phyloP scores from a whole-genome alignment of 2,113 vertebrate species.

The Ivindomyrus marchei region DNA sequence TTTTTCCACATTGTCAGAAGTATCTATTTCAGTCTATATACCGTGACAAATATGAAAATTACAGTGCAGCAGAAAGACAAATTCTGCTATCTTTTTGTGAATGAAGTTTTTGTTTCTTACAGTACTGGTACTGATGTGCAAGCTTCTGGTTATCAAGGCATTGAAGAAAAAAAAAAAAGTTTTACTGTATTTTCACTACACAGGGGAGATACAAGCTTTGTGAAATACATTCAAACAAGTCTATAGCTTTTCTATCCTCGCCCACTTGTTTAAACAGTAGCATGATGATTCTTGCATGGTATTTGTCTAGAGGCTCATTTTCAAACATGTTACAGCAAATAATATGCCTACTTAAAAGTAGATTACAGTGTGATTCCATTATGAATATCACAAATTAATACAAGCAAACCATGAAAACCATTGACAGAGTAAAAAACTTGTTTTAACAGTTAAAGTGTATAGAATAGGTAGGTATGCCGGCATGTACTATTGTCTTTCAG shows the following conservation, averaged over 20 bases:
- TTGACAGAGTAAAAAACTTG: neutral
- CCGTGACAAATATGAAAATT: neutral
- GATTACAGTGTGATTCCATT: neutral
- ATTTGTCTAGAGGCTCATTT: neutral
- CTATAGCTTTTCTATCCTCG: neutral
- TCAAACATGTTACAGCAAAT: neutral
- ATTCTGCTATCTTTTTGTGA: neutral
- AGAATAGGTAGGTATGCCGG: neutral
- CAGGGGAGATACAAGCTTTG: neutral
- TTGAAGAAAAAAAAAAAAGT: neutral
- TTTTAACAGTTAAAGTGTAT: neutral
- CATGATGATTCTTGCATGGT: neutral
- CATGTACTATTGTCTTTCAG: neutral
- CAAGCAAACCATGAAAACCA: neutral
- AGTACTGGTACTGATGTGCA: neutral
- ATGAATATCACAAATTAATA: neutral
- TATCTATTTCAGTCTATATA: neutral
- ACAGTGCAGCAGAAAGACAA: neutral
- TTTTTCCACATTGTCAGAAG: neutral
- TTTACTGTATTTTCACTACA: neutral
- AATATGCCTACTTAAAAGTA: neutral
- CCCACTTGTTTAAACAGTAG: neutral
- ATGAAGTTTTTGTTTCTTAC: neutral
- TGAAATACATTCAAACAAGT: neutral
- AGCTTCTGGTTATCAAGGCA: neutral